These are phyloP conservation scores for Drosophila watanabei DNA, from an alignment of 1,140 invertebrate genomes.

Conservation along the genomic window DNA sequence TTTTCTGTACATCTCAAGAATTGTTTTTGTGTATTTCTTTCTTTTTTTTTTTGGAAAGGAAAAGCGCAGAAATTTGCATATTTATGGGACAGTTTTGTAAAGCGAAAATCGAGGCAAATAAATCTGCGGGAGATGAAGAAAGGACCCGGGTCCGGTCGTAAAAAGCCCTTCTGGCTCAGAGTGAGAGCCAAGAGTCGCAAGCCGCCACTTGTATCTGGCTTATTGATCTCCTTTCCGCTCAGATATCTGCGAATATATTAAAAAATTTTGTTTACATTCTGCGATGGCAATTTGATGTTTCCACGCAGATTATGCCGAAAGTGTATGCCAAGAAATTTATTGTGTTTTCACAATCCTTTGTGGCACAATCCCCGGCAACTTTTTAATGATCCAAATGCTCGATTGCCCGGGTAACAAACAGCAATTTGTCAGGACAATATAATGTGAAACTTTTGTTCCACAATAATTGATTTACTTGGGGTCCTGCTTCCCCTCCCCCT, in stretches of 20 bases:
- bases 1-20: conserved; percentile 13
- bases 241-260: conserved; percentile 35
- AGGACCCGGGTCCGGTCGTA: conserved; percentile 45
- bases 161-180: conserved; percentile 31
- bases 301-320: conserved; percentile 34
- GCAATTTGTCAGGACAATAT: conserved; percentile 69
- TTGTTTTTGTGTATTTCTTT: conserved; percentile 43
- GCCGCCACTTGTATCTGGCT: conserved; percentile 54
- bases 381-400: conserved; percentile 72
- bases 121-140: conserved; percentile 58
- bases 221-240: conserved; percentile 61
- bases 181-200: conserved; percentile 48
- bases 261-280: conserved; percentile 68
- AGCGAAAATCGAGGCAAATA: conserved; percentile 65
- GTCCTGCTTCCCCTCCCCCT: neutral
- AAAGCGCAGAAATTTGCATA: conserved; percentile 71
- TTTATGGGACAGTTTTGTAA: conserved; percentile 75
- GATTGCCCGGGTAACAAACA: conserved; percentile 55
- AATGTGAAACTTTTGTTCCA: conserved; percentile 52
- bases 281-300: conserved; percentile 67
- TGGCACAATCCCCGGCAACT: conserved; percentile 44
- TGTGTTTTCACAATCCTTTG: conserved; percentile 66
- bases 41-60: conserved; percentile 28
- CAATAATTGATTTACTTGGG: conserved; percentile 80
- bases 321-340: conserved; percentile 65